A percentile compares a stretch with the other conserved stretches of the same genome.
These are phyloP conservation scores for Drosophila borealis DNA, from an alignment of 2,888 invertebrate species.

Conservation along the genomic window DNA sequence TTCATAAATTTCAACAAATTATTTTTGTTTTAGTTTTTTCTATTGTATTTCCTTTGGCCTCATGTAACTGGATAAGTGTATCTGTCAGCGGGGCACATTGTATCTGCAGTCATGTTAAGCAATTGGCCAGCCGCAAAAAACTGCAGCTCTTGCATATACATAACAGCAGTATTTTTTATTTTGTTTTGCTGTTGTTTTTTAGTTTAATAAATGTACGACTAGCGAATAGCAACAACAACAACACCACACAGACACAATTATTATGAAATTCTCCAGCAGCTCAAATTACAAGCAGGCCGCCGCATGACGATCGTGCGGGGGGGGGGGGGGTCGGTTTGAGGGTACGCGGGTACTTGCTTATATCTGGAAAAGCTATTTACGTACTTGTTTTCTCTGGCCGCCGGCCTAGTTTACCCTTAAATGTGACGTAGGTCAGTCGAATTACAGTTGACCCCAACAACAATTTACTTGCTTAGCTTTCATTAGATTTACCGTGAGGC, in stretches of 20 bases:
- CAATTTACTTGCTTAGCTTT: slow-evolving; percentile 45
- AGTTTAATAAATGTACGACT: slow-evolving; percentile 47
- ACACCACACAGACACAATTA: slow-evolving; percentile 7
- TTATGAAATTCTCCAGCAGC: slow-evolving; percentile 45
- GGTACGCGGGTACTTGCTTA: not conserved
- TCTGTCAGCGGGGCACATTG: slow-evolving; percentile 29
- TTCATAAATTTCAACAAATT: slow-evolving; percentile 66
- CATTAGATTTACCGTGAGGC: slow-evolving; percentile 31
- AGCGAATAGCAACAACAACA: slow-evolving; percentile 28
- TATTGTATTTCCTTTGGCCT: slow-evolving; percentile 47
- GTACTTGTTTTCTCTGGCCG: slow-evolving; percentile 4
- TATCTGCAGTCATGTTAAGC: slow-evolving; percentile 10
- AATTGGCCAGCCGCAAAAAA: slow-evolving; percentile 52
- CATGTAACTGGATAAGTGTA: slow-evolving; percentile 64
- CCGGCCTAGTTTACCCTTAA: slow-evolving; percentile 15
- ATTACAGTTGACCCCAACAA: slow-evolving; percentile 45
- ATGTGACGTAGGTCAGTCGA: slow-evolving; percentile 37
- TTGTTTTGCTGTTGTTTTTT: not conserved
- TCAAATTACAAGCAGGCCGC: slow-evolving; percentile 42
- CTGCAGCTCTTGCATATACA: slow-evolving; percentile 47
- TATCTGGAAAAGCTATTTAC: not conserved
- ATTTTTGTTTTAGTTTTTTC: slow-evolving; percentile 27
- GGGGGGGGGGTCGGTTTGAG: too few relatives aligned
- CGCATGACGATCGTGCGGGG: not conserved
- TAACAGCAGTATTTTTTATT: not conserved